Evolutionary conservation across 2,888 invertebrate genomes (phyloP), one percentile per base, ranked within the genome.

Genomic region (Dasysyrphus tricinctus): DNA sequence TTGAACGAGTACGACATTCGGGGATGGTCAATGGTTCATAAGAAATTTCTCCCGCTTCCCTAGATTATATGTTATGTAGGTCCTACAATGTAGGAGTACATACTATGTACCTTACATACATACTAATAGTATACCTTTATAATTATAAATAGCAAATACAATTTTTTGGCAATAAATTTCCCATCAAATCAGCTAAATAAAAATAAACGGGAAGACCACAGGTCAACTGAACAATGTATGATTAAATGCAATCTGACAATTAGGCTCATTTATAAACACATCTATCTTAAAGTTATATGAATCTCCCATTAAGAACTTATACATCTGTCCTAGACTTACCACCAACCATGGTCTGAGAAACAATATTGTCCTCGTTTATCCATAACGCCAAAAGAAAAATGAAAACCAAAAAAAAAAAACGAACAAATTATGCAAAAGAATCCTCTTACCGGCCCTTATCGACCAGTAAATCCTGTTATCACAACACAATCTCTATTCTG

Each of bases 381-480:
- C 16, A 12, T 24, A 24, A 19, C 67, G 59, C 37, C n/a, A 47
- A 9, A 47, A 67, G n/a, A 11, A 44, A 54, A 70, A n/a, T 16
- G 8, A 54, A 80, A 54, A 80, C n/a, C n/a, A 67, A 73, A 37
- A 69, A 80, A 59, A 77, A 70, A 65, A 76, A 57, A 77, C 67
- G 70, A 75, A 81, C 74, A 81, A 86, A 78, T 81, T 86, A 86
- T 86, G 81, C 85, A 86, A 73, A 85, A 80, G 49, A 70, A 78
- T 86, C 69, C 80, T 74, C 65, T 57, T 56, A 76, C 75, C 59
- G 86, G 78, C 39, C 82, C 42, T 61, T 61, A 61, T 57, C 82
- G 82, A 82, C 82, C 79, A 86, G 86, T 67, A 86, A 86, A 83
- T 86, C 86, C 86, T 86, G 86, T 86, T 86, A 86, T 86, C 86